phyloP scores from a whole-genome alignment of 2,888 invertebrate genomes.

The Lagria hirta region DNA sequence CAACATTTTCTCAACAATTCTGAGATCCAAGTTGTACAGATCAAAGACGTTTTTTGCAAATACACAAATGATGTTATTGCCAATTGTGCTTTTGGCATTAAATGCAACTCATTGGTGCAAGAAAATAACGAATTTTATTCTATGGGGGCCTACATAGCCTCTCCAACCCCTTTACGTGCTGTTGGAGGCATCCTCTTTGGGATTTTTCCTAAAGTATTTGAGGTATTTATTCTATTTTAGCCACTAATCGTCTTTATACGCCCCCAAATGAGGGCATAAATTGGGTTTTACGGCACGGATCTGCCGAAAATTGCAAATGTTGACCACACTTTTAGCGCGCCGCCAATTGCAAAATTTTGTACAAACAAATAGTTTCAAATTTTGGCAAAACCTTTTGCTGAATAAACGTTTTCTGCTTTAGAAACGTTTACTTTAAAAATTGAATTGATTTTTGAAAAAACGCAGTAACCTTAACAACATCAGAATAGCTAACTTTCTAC shows the following conservation, averaged over 20 bases:
- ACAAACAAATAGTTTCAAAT: too few species aligned
- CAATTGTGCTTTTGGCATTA: conserved; percentile 47
- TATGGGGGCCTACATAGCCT: conserved; percentile 42
- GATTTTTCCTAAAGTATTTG: conserved; percentile 29
- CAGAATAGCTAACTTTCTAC: too few species aligned
- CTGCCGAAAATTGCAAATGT: too few species aligned
- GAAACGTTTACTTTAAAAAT: too few species aligned
- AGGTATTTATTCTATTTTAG: conserved; percentile 14
- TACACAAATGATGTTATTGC: conserved; percentile 48
- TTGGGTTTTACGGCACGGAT: too few species aligned
- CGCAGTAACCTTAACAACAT: too few species aligned
- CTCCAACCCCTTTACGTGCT: conserved; percentile 8
- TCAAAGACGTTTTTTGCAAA: conserved; percentile 46
- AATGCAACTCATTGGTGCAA: conserved; percentile 44
- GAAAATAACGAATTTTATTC: conserved; percentile 46
- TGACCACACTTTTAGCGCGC: too few species aligned
- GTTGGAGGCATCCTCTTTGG: conserved; percentile 15
- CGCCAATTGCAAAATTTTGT: too few species aligned
- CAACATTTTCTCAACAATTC: conserved; percentile 37
- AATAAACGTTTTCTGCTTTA: too few species aligned
- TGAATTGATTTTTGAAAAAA: too few species aligned
- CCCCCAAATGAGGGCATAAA: too few species aligned
- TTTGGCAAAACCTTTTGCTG: background rate
- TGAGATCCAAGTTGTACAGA: conserved; percentile 33
- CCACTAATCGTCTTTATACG: too few species aligned